phyloP scores from a whole-genome alignment of 2,113 vertebrate species.

The Amazona guildingii region DNA sequence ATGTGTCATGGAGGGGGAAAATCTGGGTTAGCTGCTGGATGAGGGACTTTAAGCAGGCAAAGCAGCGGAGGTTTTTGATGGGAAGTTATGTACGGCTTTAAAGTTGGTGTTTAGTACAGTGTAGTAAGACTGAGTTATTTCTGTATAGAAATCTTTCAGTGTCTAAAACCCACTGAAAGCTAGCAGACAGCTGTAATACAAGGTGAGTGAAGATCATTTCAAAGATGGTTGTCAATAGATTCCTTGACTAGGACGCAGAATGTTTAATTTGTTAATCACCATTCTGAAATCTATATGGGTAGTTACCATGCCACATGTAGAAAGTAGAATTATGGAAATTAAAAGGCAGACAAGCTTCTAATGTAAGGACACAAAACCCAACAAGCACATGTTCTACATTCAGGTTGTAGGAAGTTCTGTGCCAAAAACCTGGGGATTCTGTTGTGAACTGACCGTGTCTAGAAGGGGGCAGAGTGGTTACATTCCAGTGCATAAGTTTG shows the following conservation, averaged over 20 bases:
- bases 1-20: background rate
- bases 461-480: background rate
- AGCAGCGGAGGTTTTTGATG: background rate
- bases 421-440: background rate
- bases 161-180: background rate
- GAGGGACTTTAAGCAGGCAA: background rate
- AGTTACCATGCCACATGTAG: background rate
- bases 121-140: background rate
- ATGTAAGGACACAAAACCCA: background rate
- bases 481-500: background rate
- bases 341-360: background rate
- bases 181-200: background rate
- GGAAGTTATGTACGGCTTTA: background rate
- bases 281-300: background rate
- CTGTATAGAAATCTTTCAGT: background rate
- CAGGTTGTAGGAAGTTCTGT: background rate
- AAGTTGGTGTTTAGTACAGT: background rate
- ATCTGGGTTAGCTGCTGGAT: background rate
- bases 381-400: background rate
- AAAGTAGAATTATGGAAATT: background rate
- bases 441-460: background rate
- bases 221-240: background rate
- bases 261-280: background rate
- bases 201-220: background rate
- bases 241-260: background rate